A percentile compares a stretch with the other conserved stretches of the same genome.
Evolutionary conservation across 2,113 vertebrate species (phyloP).

Genomic region (Podilymbus podiceps): DNA sequence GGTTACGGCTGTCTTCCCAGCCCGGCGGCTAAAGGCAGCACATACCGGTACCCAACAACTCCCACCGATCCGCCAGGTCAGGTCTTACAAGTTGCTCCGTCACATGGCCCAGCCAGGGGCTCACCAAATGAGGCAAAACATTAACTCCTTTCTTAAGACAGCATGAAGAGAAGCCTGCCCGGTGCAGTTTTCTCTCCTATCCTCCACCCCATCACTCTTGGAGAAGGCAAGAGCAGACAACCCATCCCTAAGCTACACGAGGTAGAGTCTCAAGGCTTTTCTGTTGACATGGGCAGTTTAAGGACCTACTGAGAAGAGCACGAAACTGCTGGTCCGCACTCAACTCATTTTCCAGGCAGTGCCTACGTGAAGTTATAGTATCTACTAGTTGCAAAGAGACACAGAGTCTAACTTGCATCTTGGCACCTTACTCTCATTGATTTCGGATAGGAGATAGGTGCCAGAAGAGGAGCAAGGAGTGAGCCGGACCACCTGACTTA

Average conservation of each 20-base stretch:
- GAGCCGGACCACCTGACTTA: not conserved
- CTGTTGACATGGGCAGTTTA: rapidly evolving
- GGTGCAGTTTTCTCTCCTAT: not conserved
- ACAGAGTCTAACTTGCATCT: slow-evolving; percentile 1
- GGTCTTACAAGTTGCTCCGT: not conserved
- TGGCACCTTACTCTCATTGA: slow-evolving; percentile 43
- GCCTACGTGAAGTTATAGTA: not conserved
- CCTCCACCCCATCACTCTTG: no score
- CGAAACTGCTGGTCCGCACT: rapidly evolving
- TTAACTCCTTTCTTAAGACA: not conserved
- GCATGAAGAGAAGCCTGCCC: not conserved
- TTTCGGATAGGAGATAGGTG: not conserved
- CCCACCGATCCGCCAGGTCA: not conserved
- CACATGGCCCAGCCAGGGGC: rapidly evolving
- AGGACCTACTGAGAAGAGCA: not conserved
- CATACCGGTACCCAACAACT: not conserved
- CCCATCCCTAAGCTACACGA: rapidly evolving
- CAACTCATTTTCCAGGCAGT: not conserved
- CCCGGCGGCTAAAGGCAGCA: not conserved
- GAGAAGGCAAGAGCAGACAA: not conserved
- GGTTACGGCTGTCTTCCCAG: not conserved
- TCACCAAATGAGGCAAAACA: not conserved
- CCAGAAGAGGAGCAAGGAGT: slow-evolving; percentile 2
- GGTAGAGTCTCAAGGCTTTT: rapidly evolving
- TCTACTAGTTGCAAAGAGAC: slow-evolving; percentile 18